These are phyloP conservation scores for Cosmorhoe ocellata DNA, from an alignment of 2,888 invertebrate species.

Conservation along the genomic window DNA sequence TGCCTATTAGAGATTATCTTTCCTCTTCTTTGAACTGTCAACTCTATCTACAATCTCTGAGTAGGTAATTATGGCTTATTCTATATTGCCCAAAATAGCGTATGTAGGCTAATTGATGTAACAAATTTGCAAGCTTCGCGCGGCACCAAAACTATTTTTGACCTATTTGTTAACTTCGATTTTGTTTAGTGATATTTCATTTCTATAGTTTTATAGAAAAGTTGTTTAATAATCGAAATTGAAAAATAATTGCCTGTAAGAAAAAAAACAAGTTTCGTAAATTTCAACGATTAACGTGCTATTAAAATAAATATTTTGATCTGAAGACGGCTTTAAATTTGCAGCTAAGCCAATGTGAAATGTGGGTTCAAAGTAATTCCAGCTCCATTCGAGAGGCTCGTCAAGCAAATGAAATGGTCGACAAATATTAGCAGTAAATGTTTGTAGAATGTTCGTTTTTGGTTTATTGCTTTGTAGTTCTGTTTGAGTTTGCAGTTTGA, in stretches of 20 bases:
- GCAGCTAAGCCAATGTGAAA: neutral
- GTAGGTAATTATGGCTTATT: constrained; percentile 17
- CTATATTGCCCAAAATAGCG: constrained; percentile 7
- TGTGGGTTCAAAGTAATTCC: constrained; percentile 8
- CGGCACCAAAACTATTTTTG: neutral
- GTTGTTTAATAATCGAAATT: too few relatives aligned
- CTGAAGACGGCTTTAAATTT: neutral
- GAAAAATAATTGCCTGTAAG: too few relatives aligned
- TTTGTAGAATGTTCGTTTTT: constrained; percentile 4
- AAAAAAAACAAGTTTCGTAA: too few relatives aligned
- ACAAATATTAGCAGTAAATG: constrained; percentile 9
- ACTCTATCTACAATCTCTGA: constrained; percentile 6
- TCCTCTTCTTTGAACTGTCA: constrained; percentile 7
- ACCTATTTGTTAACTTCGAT: neutral
- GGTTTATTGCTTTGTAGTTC: neutral
- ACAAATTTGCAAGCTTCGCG: constrained; percentile 5
- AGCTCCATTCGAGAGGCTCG: neutral
- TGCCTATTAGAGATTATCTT: too few relatives aligned
- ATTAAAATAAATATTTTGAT: neutral
- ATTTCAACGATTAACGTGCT: too few relatives aligned
- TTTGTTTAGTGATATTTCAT: neutral
- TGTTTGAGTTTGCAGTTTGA: constrained; percentile 2
- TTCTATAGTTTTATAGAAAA: too few relatives aligned
- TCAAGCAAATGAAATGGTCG: constrained; percentile 3
- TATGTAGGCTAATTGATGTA: constrained; percentile 15